phyloP scores from a whole-genome alignment of 1,140 invertebrate species.

The Agraylea sexmaculata region DNA sequence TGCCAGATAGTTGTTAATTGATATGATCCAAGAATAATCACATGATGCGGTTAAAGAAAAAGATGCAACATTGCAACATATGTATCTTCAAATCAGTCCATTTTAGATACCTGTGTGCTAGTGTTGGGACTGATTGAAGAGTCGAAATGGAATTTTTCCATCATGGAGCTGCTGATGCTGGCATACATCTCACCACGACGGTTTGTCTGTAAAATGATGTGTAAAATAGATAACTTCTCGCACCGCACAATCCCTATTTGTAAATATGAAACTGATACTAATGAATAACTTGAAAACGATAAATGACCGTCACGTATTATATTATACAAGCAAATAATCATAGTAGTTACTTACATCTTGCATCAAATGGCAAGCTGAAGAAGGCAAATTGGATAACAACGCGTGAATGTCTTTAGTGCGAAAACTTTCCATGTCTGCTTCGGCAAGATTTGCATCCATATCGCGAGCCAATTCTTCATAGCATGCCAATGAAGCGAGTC shows the following conservation, averaged over 20 bases:
- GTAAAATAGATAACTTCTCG: no score
- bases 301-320: neutral
- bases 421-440: conserved; percentile 92
- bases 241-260: no score
- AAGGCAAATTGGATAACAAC: conserved; percentile 64
- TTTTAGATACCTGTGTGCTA: conserved; percentile 51
- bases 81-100: conserved; percentile 12
- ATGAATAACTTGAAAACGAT: neutral
- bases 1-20: no score
- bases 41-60: no score
- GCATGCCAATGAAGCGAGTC: conserved; percentile 52
- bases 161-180: conserved; percentile 66
- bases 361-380: conserved; percentile 25
- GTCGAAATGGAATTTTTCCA: conserved; percentile 68
- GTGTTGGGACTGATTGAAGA: conserved; percentile 59
- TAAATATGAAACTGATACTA: conserved; percentile 13
- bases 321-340: neutral
- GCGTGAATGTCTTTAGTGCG: conserved; percentile 82
- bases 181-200: conserved; percentile 70
- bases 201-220: conserved; percentile 46
- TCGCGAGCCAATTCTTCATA: conserved; percentile 80
- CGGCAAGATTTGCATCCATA: conserved; percentile 82
- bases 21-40: no score
- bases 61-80: no score
- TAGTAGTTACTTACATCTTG: conserved; percentile 16